Conservation (phyloP, 2,888 invertebrate species). For the Sinohyriopsis cumingii region DNA sequence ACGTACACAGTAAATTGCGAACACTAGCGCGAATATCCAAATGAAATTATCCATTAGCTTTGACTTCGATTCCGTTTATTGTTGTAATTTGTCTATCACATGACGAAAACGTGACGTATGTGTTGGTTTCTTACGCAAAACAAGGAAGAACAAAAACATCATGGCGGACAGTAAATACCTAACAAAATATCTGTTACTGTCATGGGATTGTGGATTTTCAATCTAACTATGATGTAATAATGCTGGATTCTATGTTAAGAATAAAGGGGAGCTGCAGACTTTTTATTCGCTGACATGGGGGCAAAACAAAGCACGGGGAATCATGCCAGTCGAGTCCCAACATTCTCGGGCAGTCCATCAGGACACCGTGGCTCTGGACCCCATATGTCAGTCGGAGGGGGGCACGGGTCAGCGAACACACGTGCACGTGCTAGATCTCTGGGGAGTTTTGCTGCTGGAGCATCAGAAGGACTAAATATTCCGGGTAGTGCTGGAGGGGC, state of each 20-base stretch:
- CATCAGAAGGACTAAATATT: slow-evolving; percentile 58
- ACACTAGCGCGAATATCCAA: too few species aligned
- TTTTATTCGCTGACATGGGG: slow-evolving; percentile 49
- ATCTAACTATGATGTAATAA: slow-evolving; percentile 3
- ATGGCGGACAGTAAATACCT: slow-evolving; percentile 50
- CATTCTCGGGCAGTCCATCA: slow-evolving; percentile 59
- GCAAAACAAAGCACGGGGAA: slow-evolving; percentile 64
- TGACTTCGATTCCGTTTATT: too few species aligned
- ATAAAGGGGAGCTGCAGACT: too few species aligned
- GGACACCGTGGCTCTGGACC: slow-evolving; percentile 52
- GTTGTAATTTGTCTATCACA: slow-evolving; percentile 40
- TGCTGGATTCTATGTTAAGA: too few species aligned
- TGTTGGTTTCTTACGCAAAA: slow-evolving; percentile 64
- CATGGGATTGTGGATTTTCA: neutral
- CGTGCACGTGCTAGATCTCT: slow-evolving; percentile 64
- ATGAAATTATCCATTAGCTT: too few species aligned
- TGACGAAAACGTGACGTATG: slow-evolving; percentile 58
- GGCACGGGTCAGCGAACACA: slow-evolving; percentile 42
- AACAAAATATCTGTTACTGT: neutral
- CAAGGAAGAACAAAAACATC: slow-evolving; percentile 57
- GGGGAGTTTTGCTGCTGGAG: slow-evolving; percentile 60
- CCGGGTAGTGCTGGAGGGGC: slow-evolving; percentile 57
- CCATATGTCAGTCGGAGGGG: slow-evolving; percentile 48
- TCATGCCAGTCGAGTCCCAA: slow-evolving; percentile 52
- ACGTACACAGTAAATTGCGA: too few species aligned